Conservation (phyloP, 2,113 vertebrate species). For the Eulemur rufifrons region DNA sequence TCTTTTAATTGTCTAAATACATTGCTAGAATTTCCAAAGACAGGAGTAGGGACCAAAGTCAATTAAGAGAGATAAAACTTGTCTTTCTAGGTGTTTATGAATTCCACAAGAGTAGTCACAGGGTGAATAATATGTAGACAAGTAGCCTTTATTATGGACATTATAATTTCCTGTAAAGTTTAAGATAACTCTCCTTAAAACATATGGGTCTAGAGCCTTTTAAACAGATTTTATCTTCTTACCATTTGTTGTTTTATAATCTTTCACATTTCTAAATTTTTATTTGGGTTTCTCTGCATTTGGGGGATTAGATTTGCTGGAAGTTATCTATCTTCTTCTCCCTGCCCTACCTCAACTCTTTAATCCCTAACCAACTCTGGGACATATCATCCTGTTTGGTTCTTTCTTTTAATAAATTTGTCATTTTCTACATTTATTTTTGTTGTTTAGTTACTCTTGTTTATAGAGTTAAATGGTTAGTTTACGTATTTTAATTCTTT, state of each 20-base stretch:
- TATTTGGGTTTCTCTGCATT: not conserved
- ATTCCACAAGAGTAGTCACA: not conserved
- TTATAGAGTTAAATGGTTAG: not conserved
- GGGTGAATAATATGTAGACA: not conserved
- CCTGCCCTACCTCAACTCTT: accelerated
- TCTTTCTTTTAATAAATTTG: not conserved
- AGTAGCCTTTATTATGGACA: not conserved
- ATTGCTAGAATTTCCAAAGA: not conserved
- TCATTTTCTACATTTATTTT: not conserved
- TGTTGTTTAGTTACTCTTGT: not conserved
- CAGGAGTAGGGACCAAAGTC: not conserved
- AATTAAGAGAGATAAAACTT: not conserved
- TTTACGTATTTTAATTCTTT: not conserved
- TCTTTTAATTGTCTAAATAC: not conserved
- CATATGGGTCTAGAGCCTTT: not conserved
- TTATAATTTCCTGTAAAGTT: not conserved
- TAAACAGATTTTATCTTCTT: not conserved
- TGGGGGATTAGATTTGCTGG: not conserved
- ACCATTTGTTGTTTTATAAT: not conserved
- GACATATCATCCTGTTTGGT: not conserved
- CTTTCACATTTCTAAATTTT: not conserved
- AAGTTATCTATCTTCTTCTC: not conserved
- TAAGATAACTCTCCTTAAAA: not conserved
- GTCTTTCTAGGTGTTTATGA: not conserved
- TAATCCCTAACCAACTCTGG: not conserved